Evolutionary conservation across 2,797 vertebrate genomes (phyloP), one percentile per base, ranked within the genome.

Genomic region (Microctenopoma steveboyesi): DNA sequence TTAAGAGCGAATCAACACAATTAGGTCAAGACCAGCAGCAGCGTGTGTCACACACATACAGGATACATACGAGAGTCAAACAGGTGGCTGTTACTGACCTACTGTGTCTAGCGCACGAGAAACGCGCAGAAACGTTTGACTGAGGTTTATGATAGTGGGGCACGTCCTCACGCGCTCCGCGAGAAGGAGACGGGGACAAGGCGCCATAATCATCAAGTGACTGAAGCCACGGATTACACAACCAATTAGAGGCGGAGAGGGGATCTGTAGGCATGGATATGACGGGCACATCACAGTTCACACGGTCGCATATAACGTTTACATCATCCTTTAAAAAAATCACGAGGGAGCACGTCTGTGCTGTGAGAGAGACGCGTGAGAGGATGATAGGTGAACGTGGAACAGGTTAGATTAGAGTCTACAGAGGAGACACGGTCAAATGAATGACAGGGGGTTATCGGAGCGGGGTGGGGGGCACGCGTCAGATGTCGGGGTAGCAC

Each of bases 71-170:
- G 46, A 22, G 76, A 78, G 74, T 66, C 82, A 74, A 89, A 90
- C 88, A 91, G 89, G 91, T 92, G 91, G 80, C 73, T 71, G 48
- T 50, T 62, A 12, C 11, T 57, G 52, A 43, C 39, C 63, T 54
- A 15, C 51, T 60, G 76, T 42, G 45, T 16, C 7, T 9, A 6
- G 27, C 59, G 39, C 43, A 11, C 18, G 56, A 47, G 51, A 27
- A 22, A 56, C 30, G 47, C n/a, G 72, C 70, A 13, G 14, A 48
- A 14, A 51, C 22, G 55, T 4, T 28, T 1, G 11, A 22, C 43
- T 7, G 61, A 33, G 74, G 5, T 63, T 63, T 22, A 35, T 49
- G 59, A 18, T 43, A 28, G 42, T 16, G 6, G 56, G 52, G 43
- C 82, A 62, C 33, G 79, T 87, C 72, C 52, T 76, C 25, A 80